These are phyloP conservation scores for Diaperis boleti DNA, from an alignment of 2,888 invertebrate species.

Conservation along the genomic window DNA sequence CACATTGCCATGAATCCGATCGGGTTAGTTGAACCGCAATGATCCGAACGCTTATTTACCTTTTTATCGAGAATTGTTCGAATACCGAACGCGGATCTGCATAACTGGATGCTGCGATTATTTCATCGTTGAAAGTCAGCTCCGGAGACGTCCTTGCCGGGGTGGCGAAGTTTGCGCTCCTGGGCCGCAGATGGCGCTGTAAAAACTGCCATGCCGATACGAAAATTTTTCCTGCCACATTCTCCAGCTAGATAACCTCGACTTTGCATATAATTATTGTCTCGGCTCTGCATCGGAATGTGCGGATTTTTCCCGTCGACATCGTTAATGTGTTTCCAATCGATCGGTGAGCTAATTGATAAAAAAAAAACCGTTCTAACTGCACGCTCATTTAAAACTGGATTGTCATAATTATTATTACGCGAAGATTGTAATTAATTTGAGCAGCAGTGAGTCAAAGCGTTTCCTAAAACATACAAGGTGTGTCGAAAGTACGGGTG, in stretches of 20 bases:
- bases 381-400: constrained; percentile 22
- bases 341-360: constrained; percentile 16
- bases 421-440: constrained; percentile 19
- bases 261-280: constrained; percentile 27
- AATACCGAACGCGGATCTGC: background rate
- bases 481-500: constrained; percentile 18
- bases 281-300: constrained; percentile 20
- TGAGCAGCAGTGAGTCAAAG: constrained; percentile 5
- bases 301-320: background rate
- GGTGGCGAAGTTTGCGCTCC: too few species aligned
- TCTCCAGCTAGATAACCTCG: constrained; percentile 29
- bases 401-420: constrained; percentile 16
- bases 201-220: too few species aligned
- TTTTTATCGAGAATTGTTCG: constrained; percentile 2
- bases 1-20: constrained; percentile 29
- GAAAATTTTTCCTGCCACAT: background rate
- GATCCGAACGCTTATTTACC: constrained; percentile 9
- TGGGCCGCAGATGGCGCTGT: too few species aligned
- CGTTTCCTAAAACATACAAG: constrained; percentile 21
- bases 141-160: constrained; percentile 3
- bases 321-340: constrained; percentile 17
- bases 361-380: constrained; percentile 20
- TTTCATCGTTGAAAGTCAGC: background rate
- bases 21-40: constrained; percentile 19
- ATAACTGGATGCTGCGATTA: constrained; percentile 2